Evolutionary conservation across 2,113 vertebrate species (phyloP), one percentile per base, ranked within the genome.

Genomic region (Gobius niger): DNA sequence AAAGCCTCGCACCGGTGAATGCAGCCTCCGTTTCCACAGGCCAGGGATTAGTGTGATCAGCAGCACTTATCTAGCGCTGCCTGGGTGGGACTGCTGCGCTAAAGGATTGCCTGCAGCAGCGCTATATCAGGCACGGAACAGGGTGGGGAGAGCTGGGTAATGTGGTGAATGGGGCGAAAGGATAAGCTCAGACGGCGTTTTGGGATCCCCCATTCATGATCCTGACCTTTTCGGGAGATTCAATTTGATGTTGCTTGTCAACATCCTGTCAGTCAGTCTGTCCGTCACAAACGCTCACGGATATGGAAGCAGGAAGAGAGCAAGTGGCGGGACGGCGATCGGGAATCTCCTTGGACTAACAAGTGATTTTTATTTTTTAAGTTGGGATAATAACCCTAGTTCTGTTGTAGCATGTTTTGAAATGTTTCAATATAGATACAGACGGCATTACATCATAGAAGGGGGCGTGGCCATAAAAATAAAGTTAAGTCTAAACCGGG

Each of bases 21-120:
- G 53, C 44, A 42, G 62, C 44, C 63, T 74, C 68, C 9, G 60
- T 80, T 69, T 78, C 64, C 66, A 80, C 81, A 81, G 77, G 70
- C 70, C 70, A 65, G 63, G 80, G 76, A 83, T 83, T 82, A 85
- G 69, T 50, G 4, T 69, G 77, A 76, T 82, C 77, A 68, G 44
- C 52, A 34, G 63, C 47, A 47, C 57, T 72, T 76, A 78, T 85
- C 75, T 74, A 4, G 44, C 52, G 42, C 51, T 2, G 75, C 62
- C 78, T 63, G 50, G 63, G 56, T 65, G 80, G 63, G 41, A 63
- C 60, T 19, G 52, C 52, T 16, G 60, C 18, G 54, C 19, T 65
- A 59, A 76, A 77, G 65, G 15, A 73, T 24, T 40, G 59, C 82
- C 73, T 70, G 60, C 63, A 76, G 71, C 75, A 52, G 67, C 13